These are phyloP conservation scores for Eilema caniola DNA, from an alignment of 2,888 invertebrate genomes.

Conservation along the genomic window DNA sequence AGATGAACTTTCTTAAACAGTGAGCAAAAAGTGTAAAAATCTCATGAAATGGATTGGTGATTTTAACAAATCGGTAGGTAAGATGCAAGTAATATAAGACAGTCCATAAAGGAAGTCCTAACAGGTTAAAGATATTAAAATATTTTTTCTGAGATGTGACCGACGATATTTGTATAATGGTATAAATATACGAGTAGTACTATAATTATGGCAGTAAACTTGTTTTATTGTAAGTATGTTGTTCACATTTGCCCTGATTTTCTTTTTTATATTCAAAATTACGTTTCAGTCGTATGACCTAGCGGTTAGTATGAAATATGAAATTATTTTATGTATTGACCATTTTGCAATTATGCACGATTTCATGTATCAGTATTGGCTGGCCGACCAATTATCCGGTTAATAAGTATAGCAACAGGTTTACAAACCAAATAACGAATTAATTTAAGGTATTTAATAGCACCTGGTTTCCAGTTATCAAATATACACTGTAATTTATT, in stretches of 20 bases:
- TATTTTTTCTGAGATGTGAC: no score
- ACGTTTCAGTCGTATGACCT: neutral
- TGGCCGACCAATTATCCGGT: neutral
- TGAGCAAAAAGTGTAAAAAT: neutral
- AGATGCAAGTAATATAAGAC: no score
- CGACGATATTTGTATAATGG: no score
- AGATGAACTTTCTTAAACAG: no score
- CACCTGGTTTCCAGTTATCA: neutral
- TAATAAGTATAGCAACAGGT: constrained; percentile 5
- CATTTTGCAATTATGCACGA: neutral
- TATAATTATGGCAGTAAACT: neutral
- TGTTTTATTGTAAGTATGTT: neutral
- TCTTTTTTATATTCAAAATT: neutral
- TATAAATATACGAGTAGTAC: no score
- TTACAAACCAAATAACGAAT: constrained; percentile 11
- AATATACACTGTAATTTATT: neutral
- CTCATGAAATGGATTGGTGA: no score
- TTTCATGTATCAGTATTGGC: neutral
- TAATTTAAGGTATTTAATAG: constrained; percentile 1
- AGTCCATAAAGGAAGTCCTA: no score
- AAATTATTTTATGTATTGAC: neutral
- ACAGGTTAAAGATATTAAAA: no score
- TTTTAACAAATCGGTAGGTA: neutral
- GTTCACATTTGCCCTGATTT: neutral
- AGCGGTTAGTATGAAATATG: no score